Conservation (phyloP, 2,113 vertebrate species). For the Toxostoma redivivum region DNA sequence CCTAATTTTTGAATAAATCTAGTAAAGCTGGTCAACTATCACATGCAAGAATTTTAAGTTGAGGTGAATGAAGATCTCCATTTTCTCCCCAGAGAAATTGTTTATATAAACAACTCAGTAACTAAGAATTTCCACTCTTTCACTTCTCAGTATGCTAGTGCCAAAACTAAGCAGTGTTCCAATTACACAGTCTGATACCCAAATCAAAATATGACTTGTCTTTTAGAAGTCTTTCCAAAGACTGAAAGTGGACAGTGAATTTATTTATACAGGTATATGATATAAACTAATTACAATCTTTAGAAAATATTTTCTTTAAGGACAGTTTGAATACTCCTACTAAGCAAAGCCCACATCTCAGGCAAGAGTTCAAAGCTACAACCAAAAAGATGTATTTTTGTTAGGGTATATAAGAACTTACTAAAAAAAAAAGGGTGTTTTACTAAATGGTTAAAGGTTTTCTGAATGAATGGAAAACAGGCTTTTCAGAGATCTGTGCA, state of each 20-base stretch:
- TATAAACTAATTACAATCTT: not conserved
- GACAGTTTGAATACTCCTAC: not conserved
- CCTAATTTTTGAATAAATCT: not conserved
- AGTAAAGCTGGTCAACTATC: not conserved
- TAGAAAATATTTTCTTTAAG: not conserved
- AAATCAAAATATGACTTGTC: not conserved
- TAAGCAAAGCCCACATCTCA: not conserved
- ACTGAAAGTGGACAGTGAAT: not conserved
- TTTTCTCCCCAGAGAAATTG: not conserved
- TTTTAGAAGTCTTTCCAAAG: not conserved
- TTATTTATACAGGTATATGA: not conserved
- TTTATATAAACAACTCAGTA: not conserved
- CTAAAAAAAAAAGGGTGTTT: not conserved
- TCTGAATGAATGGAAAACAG: not conserved
- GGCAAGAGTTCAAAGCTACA: not conserved
- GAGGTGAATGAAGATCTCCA: not conserved
- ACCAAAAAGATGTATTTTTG: not conserved
- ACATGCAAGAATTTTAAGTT: not conserved
- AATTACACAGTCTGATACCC: not conserved
- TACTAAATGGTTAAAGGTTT: not conserved
- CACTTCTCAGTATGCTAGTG: not conserved
- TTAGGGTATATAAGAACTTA: not conserved
- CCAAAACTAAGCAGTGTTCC: not conserved
- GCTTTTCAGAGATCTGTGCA: not conserved
- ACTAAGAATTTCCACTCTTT: not conserved